Evolutionary conservation across 2,888 invertebrate species (phyloP), one percentile per base, ranked within the genome.

Genomic region (Phania funesta): DNA sequence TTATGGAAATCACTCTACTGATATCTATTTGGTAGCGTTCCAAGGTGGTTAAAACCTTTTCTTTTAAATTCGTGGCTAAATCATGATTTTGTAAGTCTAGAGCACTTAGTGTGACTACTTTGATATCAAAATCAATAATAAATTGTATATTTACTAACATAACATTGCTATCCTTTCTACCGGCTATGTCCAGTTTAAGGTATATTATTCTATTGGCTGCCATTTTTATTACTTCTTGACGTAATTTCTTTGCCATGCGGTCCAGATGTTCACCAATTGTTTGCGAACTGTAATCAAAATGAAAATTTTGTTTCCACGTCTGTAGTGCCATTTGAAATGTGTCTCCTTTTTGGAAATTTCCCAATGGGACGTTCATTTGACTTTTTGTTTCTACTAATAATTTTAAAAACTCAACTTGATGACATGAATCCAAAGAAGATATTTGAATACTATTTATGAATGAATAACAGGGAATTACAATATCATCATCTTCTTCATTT

Each of bases 71-170:
- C 8, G 50, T 35, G n/a, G 75, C 76, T n/a, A 65, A 65, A 29
- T 83, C 56, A 11, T 68, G 64, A 32, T 74, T 35, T 8, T 44
- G 74, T 41, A 83, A 65, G 58, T 80, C 70, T 2, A 84, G 18
- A 50, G 76, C 78, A 22, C 73, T 67, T 46, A 79, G 18, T 22
- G 73, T 79, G 8, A 79, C 50, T 16, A 79, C 38, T 32, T 73
- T 60, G 0, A 79, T 32, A 54, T 60, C 16, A 29, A 79, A 79
- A 46, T 73, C 60, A 18, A 68, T 60, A 16, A 79, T 52, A 44
- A 79, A 79, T 48, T 79, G 79, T n/a, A 74, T 62, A 46, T 79
- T 79, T 26, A 74, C 26, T n/a, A 67, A n/a, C 79, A 73, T 71
- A 13, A 79, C 9, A 9, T 58, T 67, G 5, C 18, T 18, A 8